A percentile compares a stretch with the other conserved stretches of the same genome.
Conservation (phyloP, 2,797 vertebrate species). For the Toxotes lorentzi region DNA sequence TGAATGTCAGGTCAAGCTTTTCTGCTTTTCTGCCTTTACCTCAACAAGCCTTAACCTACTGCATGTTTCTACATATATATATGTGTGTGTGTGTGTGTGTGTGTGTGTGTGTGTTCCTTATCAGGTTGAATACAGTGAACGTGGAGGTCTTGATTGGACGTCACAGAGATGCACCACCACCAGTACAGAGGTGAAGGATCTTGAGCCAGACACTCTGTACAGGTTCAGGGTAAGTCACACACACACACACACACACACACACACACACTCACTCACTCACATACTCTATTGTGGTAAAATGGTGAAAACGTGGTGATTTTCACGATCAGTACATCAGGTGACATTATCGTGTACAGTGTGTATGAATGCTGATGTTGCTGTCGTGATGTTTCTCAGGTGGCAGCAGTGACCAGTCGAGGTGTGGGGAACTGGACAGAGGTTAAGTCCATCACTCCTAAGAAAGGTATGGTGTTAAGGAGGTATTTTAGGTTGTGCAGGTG, state of each 20-base stretch:
- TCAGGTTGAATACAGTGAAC: constrained; percentile 92
- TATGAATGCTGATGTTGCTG: neutral
- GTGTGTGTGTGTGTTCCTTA: constrained; percentile 12
- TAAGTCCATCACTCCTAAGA: constrained; percentile 91
- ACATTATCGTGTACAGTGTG: neutral
- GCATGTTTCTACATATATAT: too few relatives aligned
- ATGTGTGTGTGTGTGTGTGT: too few relatives aligned
- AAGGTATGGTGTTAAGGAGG: constrained; percentile 78
- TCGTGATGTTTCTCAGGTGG: constrained; percentile 86
- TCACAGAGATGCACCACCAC: constrained; percentile 86
- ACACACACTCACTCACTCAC: too few relatives aligned
- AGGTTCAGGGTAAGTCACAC: constrained; percentile 88
- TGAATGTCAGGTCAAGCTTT: too few relatives aligned
- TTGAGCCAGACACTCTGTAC: constrained; percentile 87
- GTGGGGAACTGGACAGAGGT: constrained; percentile 94
- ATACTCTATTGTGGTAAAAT: neutral
- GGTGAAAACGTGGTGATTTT: neutral
- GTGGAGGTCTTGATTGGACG: constrained; percentile 87
- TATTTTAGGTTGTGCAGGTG: neutral
- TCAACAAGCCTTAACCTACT: too few relatives aligned
- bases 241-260: neutral
- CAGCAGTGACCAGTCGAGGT: constrained; percentile 94
- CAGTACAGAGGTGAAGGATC: constrained; percentile 84
- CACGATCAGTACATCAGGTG: neutral
- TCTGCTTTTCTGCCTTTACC: too few relatives aligned